Evolutionary conservation across 2,113 vertebrate genomes (phyloP).

Genomic region (Brachirus orientalis): DNA sequence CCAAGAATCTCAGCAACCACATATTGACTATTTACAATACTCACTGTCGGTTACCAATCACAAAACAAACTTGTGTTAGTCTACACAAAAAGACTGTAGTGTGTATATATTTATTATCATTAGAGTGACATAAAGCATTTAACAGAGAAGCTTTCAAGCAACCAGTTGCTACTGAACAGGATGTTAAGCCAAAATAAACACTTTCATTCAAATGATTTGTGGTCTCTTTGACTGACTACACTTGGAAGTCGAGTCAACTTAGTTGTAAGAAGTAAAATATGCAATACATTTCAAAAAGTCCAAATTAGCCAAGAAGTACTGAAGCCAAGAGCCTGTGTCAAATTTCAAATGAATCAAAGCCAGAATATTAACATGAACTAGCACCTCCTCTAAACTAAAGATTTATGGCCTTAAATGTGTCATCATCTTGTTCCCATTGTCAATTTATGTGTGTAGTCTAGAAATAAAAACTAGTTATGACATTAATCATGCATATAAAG

Average conservation of each 20-base stretch:
- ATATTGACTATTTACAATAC: slow-evolving; percentile 3
- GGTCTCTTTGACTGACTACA: neutral
- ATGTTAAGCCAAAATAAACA: neutral
- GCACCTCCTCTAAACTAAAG: neutral
- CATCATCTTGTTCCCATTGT: too few species aligned
- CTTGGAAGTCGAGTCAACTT: neutral
- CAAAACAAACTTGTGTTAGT: neutral
- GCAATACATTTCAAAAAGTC: neutral
- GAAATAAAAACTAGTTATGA: too few species aligned
- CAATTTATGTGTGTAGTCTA: neutral
- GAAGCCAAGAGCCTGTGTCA: neutral
- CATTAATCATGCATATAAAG: too few species aligned
- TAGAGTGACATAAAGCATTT: neutral
- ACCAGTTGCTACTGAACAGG: neutral
- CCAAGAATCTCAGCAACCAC: slow-evolving; percentile 1
- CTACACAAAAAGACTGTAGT: too few species aligned
- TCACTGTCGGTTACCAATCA: slow-evolving; percentile 18
- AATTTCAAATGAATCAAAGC: neutral
- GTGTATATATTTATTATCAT: slow-evolving; percentile 7
- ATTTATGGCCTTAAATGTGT: neutral
- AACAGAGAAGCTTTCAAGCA: neutral
- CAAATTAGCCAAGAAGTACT: neutral
- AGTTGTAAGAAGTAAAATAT: neutral
- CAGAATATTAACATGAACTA: neutral
- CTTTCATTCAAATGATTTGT: neutral